Evolutionary conservation across 2,888 invertebrate species (phyloP).

Genomic region (Eupeodes latifasciatus): DNA sequence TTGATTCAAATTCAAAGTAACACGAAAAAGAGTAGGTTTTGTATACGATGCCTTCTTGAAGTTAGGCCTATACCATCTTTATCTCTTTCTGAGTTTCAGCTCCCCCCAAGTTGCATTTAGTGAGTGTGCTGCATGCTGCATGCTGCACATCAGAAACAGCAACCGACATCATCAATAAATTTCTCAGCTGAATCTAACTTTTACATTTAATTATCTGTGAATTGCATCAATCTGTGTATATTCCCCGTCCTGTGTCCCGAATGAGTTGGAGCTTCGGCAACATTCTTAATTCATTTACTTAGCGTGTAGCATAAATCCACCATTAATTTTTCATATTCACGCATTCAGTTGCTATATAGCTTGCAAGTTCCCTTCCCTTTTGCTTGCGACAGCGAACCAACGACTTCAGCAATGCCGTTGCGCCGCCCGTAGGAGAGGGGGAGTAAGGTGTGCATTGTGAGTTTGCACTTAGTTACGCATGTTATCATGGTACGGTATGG

Average conservation of each 20-base stretch:
- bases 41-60: slow-evolving; percentile 6
- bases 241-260: not conserved
- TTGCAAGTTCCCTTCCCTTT: not conserved
- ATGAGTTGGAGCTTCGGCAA: slow-evolving; percentile 14
- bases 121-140: not conserved
- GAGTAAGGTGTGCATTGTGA: slow-evolving; percentile 19
- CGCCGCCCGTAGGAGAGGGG: not conserved
- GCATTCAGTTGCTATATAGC: slow-evolving; percentile 61
- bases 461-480: slow-evolving; percentile 71
- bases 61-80: not conserved
- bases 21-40: slow-evolving; percentile 69
- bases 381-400: too few species aligned
- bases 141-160: slow-evolving; percentile 51
- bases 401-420: not conserved
- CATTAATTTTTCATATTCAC: slow-evolving; percentile 77
- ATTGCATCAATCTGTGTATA: slow-evolving; percentile 73
- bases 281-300: slow-evolving; percentile 75
- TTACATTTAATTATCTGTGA: slow-evolving; percentile 77
- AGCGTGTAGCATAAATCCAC: slow-evolving; percentile 71
- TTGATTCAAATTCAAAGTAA: slow-evolving; percentile 67
- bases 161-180: slow-evolving; percentile 75
- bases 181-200: slow-evolving; percentile 75
- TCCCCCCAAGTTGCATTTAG: slow-evolving; percentile 9
- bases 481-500: slow-evolving; percentile 37
- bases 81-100: too few species aligned